These are phyloP conservation scores for Buteo buteo DNA, from an alignment of 2,113 vertebrate species.

Conservation along the genomic window DNA sequence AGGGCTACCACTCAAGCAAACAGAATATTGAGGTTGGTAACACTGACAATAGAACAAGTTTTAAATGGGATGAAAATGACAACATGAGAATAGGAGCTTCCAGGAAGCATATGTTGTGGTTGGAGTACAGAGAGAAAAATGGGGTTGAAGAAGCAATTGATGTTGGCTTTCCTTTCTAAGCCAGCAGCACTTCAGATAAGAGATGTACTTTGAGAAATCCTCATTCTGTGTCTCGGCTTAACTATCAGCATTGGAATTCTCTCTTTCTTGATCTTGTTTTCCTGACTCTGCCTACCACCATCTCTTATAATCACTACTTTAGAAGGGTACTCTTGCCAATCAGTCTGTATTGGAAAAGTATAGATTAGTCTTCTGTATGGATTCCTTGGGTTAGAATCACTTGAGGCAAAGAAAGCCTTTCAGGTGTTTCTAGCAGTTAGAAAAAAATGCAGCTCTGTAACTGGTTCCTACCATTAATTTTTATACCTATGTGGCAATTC, in stretches of 20 bases:
- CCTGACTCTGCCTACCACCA: background rate
- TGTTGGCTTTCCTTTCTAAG: background rate
- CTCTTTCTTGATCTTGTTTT: background rate
- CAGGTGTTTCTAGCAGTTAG: background rate
- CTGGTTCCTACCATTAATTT: background rate
- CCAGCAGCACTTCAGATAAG: background rate
- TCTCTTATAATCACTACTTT: background rate
- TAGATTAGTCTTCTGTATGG: background rate
- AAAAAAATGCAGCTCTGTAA: background rate
- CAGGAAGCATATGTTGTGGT: background rate
- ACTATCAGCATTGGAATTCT: background rate
- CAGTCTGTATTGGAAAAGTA: background rate
- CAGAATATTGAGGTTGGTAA: slow-evolving; percentile 8
- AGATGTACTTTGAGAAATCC: background rate
- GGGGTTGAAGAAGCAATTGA: background rate
- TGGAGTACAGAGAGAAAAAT: background rate
- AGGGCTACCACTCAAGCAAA: slow-evolving; percentile 25
- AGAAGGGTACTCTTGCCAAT: background rate
- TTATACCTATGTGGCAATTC: background rate
- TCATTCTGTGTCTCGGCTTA: background rate
- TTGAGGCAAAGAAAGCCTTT: background rate
- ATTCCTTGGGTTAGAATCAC: background rate
- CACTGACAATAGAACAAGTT: background rate
- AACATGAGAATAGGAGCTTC: background rate
- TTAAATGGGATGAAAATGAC: background rate